Evolutionary conservation across 2,797 vertebrate species (phyloP).

Genomic region (Amblyopsis hoosieri): DNA sequence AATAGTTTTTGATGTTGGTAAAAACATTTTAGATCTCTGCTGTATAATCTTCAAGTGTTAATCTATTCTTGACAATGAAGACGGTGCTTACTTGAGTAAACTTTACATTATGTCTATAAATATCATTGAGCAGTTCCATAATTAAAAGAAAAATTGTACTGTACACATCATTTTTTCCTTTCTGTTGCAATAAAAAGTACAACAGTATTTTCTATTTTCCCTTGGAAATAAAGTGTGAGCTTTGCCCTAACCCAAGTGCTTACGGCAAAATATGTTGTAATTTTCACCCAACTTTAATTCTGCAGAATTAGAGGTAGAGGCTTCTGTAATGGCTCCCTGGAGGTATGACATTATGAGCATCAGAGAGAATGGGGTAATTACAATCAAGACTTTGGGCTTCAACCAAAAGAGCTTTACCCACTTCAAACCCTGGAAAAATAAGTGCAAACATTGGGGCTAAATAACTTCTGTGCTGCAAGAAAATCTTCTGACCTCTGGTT

Average conservation of each 20-base stretch:
- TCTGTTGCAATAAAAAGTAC: slow-evolving; percentile 38
- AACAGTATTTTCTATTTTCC: slow-evolving; percentile 47
- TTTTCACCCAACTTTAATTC: slow-evolving; percentile 54
- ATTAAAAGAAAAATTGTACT: too few species aligned
- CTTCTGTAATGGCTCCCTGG: slow-evolving; percentile 65
- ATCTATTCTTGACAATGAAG: too few species aligned
- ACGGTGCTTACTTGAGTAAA: too few species aligned
- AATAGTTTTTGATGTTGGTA: too few species aligned
- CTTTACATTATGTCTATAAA: too few species aligned
- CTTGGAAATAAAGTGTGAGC: slow-evolving; percentile 45
- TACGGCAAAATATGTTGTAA: slow-evolving; percentile 28
- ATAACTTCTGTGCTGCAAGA: slow-evolving; percentile 31
- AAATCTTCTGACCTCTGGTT: slow-evolving; percentile 27
- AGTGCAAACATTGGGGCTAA: slow-evolving; percentile 50
- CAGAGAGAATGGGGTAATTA: slow-evolving; percentile 73
- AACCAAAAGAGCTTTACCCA: slow-evolving; percentile 67
- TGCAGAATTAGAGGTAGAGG: slow-evolving; percentile 67
- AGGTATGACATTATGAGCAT: slow-evolving; percentile 71
- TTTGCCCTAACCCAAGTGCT: slow-evolving; percentile 18
- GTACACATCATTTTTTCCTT: slow-evolving; percentile 17
- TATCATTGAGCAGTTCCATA: too few species aligned
- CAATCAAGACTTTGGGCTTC: slow-evolving; percentile 62
- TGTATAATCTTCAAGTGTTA: too few species aligned
- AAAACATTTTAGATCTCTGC: too few species aligned
- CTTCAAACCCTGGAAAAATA: slow-evolving; percentile 62